Evolutionary conservation across 2,888 invertebrate species (phyloP), one percentile per base, ranked within the genome.

Genomic region (Rotaria macrura): DNA sequence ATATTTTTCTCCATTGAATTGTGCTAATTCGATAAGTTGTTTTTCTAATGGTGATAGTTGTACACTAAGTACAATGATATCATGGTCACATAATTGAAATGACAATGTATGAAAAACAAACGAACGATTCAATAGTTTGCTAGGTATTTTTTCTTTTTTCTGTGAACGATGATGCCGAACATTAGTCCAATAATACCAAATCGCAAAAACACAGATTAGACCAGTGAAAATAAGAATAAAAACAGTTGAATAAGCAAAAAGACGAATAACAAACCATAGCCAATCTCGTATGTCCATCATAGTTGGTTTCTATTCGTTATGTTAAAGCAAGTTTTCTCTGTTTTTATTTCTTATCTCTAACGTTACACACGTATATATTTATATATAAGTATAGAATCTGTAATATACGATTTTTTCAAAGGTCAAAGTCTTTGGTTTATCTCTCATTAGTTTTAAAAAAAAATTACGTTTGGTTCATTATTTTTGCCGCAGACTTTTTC

Each of bases 401-500:
- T 34, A 65, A 65, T 34, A 65, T 6, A 65, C 34, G 34, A 29
- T 57, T 34, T 65, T 34, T 29, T 52, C 34, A 38, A 65, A 65
- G 65, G 29, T 34, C 34, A 34, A 65, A 65, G 65, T 65, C 38
- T 65, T 65, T 49, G 29, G 1, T 65, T 17, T 65, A 17, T 65
- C 65, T 65, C 12, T 65, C 29, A 34, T 7, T 65, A 17, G 20
- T 29, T 49, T 49, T 3, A 3, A 49, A 49, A 49, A 49, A 49
- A 49, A 43, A 43, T 43, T 49, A 49, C 12, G 49, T 65, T 29
- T 57, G 29, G 65, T 65, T 65, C 65, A 65, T 65, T 65, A 65
- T 65, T 65, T 65, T 65, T 65, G 65, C 65, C 38, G 65, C 65
- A 65, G 65, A 65, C 65, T 65, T 65, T 79, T 40, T 79, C 79